phyloP scores from a whole-genome alignment of 1,140 invertebrate genomes.

The Zaprionus vittiger region DNA sequence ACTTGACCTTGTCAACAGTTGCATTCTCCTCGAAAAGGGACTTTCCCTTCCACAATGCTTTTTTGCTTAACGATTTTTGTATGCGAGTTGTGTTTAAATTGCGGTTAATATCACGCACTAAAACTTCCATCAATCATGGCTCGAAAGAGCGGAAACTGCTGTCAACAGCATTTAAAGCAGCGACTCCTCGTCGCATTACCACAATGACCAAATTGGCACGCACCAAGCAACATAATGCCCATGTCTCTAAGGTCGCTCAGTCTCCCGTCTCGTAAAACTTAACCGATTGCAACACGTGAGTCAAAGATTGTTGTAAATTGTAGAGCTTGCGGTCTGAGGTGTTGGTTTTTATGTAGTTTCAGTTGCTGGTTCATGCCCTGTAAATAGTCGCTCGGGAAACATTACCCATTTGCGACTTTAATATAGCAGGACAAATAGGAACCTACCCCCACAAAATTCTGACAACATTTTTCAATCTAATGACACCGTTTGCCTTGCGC shows the following conservation, averaged over 20 bases:
- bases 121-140: conserved; percentile 62
- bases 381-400: conserved; percentile 42
- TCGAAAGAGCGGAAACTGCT: conserved; percentile 48
- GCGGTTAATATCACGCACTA: conserved; percentile 16
- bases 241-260: neutral
- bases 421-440: conserved; percentile 24
- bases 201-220: conserved; percentile 15
- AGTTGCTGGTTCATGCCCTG: conserved; percentile 46
- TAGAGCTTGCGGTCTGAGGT: conserved; percentile 30
- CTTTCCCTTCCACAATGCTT: neutral
- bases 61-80: conserved; percentile 33
- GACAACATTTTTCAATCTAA: conserved; percentile 17
- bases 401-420: conserved; percentile 44
- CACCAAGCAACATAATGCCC: conserved; percentile 4
- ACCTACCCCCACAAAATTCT: neutral
- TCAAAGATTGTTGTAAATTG: conserved; percentile 15
- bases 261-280: conserved; percentile 31
- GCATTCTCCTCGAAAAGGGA: conserved; percentile 36
- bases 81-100: conserved; percentile 39
- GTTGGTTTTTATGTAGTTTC: conserved; percentile 2
- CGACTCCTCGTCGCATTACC: neutral
- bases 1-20: conserved; percentile 78
- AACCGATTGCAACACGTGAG: conserved; percentile 37
- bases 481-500: conserved; percentile 23
- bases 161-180: conserved; percentile 30